Evolutionary conservation across 2,113 vertebrate genomes (phyloP).

Genomic region (Anolis carolinensis): DNA sequence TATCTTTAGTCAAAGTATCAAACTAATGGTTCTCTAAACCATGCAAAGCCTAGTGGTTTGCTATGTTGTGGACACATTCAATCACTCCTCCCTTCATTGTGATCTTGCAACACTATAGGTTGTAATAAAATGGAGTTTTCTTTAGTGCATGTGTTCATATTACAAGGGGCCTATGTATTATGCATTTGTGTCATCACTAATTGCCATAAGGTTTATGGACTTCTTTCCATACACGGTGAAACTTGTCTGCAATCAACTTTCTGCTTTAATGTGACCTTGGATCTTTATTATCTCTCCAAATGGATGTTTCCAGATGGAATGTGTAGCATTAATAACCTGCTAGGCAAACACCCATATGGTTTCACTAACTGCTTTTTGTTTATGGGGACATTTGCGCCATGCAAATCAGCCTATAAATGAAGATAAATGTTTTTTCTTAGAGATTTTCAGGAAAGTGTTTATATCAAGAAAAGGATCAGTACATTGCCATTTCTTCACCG

Average conservation of each 20-base stretch:
- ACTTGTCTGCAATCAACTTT: slow-evolving; percentile 34
- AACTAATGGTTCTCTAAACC: too few species aligned
- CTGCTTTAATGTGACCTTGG: slow-evolving; percentile 65
- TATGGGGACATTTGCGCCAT: slow-evolving; percentile 68
- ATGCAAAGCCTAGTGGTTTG: neutral
- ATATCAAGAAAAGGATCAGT: neutral
- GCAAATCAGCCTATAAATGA: slow-evolving; percentile 71
- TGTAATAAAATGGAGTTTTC: neutral
- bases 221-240: neutral
- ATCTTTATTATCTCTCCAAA: slow-evolving; percentile 67
- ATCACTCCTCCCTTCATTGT: neutral
- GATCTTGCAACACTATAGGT: neutral
- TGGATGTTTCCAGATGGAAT: slow-evolving; percentile 75
- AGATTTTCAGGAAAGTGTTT: slow-evolving; percentile 27
- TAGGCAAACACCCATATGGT: slow-evolving; percentile 71
- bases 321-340: slow-evolving; percentile 75
- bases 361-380: slow-evolving; percentile 68
- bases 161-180: neutral
- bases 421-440: slow-evolving; percentile 61
- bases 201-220: slow-evolving; percentile 40
- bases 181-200: slow-evolving; percentile 35
- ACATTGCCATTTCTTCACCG: slow-evolving; percentile 11
- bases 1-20: neutral
- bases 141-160: neutral
- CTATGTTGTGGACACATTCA: neutral